These are phyloP conservation scores for Nephila pilipes DNA, from an alignment of 1,140 invertebrate species.

Conservation along the genomic window DNA sequence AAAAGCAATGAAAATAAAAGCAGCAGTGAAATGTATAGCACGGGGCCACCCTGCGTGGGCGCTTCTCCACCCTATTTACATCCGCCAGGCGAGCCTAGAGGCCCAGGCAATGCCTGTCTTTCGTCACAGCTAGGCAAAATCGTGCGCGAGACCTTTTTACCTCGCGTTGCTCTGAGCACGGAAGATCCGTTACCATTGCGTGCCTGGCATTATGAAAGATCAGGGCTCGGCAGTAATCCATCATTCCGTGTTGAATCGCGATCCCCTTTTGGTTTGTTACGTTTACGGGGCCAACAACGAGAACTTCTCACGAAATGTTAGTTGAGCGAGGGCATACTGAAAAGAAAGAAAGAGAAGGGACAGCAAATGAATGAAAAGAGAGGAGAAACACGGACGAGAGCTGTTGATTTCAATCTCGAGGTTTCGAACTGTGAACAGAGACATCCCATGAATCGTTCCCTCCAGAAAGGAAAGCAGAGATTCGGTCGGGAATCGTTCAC, in stretches of 20 bases:
- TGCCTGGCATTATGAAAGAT: slow-evolving; percentile 74
- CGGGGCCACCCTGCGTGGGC: slow-evolving; percentile 34
- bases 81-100: slow-evolving; percentile 24
- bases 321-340: background rate
- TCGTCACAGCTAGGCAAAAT: slow-evolving; percentile 69
- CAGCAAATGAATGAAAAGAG: slow-evolving; percentile 32
- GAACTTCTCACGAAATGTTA: slow-evolving; percentile 62
- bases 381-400: slow-evolving; percentile 62
- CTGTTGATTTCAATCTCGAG: slow-evolving; percentile 73
- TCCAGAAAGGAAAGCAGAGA: slow-evolving; percentile 2
- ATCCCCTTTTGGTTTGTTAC: slow-evolving; percentile 69
- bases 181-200: slow-evolving; percentile 76
- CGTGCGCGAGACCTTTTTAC: slow-evolving; percentile 63
- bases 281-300: slow-evolving; percentile 66
- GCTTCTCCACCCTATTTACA: slow-evolving; percentile 41
- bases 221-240: slow-evolving; percentile 69
- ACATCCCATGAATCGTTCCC: slow-evolving; percentile 4
- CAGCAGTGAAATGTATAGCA: slow-evolving; percentile 26
- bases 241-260: slow-evolving; percentile 74
- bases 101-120: slow-evolving; percentile 49
- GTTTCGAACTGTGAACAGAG: slow-evolving; percentile 43
- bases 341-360: background rate
- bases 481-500: background rate
- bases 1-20: slow-evolving; percentile 6
- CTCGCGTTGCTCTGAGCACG: slow-evolving; percentile 45